These are phyloP conservation scores for Diplolepis rosae DNA, from an alignment of 2,888 invertebrate species.

Conservation along the genomic window DNA sequence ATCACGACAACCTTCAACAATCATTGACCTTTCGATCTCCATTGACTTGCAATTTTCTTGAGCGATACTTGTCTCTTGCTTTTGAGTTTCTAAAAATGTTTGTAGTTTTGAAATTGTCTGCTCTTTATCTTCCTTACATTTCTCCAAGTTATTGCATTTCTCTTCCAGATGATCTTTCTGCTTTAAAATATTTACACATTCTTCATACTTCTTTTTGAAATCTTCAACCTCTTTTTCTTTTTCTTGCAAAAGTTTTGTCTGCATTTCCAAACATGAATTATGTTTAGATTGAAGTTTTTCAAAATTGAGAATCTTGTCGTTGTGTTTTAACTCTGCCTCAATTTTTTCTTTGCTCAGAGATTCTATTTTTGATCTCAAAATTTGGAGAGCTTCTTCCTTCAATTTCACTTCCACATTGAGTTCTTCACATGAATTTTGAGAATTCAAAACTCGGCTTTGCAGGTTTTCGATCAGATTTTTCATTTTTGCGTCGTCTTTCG, in stretches of 20 bases:
- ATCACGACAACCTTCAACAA: slow-evolving; percentile 29
- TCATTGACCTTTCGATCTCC: slow-evolving; percentile 39
- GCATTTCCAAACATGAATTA: slow-evolving; percentile 54
- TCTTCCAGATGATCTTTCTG: slow-evolving; percentile 41
- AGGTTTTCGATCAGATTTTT: neutral
- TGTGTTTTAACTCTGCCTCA: slow-evolving; percentile 56
- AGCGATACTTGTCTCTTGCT: slow-evolving; percentile 36
- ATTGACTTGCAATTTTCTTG: slow-evolving; percentile 38
- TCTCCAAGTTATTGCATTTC: slow-evolving; percentile 40
- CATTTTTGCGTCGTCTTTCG: neutral
- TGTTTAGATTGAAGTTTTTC: slow-evolving; percentile 59
- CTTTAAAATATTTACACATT: slow-evolving; percentile 42
- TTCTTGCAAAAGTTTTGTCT: slow-evolving; percentile 56
- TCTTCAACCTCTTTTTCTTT: slow-evolving; percentile 35
- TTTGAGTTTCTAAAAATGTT: slow-evolving; percentile 39
- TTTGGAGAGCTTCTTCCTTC: slow-evolving; percentile 51
- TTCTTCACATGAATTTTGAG: neutral
- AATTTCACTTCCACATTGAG: slow-evolving; percentile 37
- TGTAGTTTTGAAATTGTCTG: slow-evolving; percentile 45
- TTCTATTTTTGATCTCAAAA: slow-evolving; percentile 50
- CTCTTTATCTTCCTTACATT: slow-evolving; percentile 36
- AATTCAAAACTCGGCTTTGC: neutral
- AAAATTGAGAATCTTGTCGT: slow-evolving; percentile 58
- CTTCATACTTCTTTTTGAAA: slow-evolving; percentile 46
- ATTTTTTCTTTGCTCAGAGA: slow-evolving; percentile 49